Percentiles rank a stretch among this genome's conserved stretches.
phyloP scores from a whole-genome alignment of 2,797 vertebrate species.

The Zenarchopterus dispar region DNA sequence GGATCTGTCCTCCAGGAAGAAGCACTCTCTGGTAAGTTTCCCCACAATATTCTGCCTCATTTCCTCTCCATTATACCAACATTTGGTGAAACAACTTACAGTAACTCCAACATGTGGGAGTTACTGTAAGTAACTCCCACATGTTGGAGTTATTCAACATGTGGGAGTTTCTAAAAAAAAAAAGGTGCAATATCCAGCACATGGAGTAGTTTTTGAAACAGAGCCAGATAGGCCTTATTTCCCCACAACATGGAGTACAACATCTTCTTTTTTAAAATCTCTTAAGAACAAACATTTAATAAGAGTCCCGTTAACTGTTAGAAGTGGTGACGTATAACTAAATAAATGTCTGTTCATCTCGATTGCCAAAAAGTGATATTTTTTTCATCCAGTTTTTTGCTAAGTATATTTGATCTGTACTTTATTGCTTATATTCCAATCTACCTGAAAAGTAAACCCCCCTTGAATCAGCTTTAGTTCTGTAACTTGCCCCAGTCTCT shows the following conservation, averaged over 20 bases:
- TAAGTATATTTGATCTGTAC: too few species aligned
- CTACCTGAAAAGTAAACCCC: too few species aligned
- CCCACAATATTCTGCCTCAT: conserved; percentile 33
- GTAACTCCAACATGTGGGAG: conserved; percentile 46
- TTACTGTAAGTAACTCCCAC: conserved; percentile 53
- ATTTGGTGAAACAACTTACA: conserved; percentile 55
- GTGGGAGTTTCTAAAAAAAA: too few species aligned
- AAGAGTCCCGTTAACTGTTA: conserved; percentile 10
- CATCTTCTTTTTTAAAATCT: conserved; percentile 1
- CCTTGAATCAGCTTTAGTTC: too few species aligned
- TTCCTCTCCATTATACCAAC: conserved; percentile 56
- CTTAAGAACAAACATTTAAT: conserved; percentile 9
- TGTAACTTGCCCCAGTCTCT: too few species aligned
- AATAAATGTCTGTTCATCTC: too few species aligned
- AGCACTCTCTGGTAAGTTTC: conserved; percentile 94
- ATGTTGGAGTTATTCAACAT: conserved; percentile 54
- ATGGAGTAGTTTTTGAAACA: conserved; percentile 34
- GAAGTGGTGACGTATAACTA: not conserved
- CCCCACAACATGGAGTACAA: conserved; percentile 26
- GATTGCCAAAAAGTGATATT: too few species aligned
- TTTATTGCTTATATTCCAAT: too few species aligned
- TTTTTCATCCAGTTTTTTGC: too few species aligned
- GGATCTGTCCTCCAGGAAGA: conserved; percentile 97
- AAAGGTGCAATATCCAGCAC: conserved; percentile 15
- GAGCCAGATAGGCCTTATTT: conserved; percentile 47